Conservation (phyloP, 2,888 invertebrate genomes). For the Pammene aurita region DNA sequence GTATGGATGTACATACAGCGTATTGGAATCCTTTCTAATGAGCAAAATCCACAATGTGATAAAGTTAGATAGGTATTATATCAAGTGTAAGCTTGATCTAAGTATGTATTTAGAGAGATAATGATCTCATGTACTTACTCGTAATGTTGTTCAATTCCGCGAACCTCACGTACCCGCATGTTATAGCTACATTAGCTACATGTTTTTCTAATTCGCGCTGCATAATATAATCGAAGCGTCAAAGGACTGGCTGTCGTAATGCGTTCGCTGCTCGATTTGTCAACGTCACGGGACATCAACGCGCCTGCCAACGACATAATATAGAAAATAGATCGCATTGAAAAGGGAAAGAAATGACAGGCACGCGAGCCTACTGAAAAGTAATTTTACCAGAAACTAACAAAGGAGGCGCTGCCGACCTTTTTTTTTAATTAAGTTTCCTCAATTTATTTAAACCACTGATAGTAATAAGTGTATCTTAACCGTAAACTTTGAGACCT, state of each 20-base stretch:
- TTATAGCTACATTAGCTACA: conserved; percentile 22
- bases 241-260: conserved; percentile 62
- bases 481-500: not conserved
- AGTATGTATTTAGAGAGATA: conserved; percentile 2
- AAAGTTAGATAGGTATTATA: too few species aligned
- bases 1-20: too few species aligned
- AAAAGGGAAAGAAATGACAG: conserved; percentile 37
- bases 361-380: conserved; percentile 34
- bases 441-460: not conserved
- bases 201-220: conserved; percentile 38
- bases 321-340: conserved; percentile 40
- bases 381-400: conserved; percentile 27
- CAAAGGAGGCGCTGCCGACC: not conserved
- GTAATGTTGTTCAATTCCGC: conserved; percentile 33
- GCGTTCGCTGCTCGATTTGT: conserved; percentile 70
- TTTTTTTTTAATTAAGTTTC: not conserved
- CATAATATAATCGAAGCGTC: conserved; percentile 49
- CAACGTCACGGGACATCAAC: conserved; percentile 69
- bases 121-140: conserved; percentile 17
- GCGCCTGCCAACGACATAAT: conserved; percentile 61
- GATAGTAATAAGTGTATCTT: not conserved
- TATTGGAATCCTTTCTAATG: not conserved
- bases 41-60: not conserved
- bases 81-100: not conserved
- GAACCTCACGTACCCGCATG: conserved; percentile 17